Evolutionary conservation across 2,797 vertebrate species (phyloP).

Genomic region (Crenuchus spilurus): DNA sequence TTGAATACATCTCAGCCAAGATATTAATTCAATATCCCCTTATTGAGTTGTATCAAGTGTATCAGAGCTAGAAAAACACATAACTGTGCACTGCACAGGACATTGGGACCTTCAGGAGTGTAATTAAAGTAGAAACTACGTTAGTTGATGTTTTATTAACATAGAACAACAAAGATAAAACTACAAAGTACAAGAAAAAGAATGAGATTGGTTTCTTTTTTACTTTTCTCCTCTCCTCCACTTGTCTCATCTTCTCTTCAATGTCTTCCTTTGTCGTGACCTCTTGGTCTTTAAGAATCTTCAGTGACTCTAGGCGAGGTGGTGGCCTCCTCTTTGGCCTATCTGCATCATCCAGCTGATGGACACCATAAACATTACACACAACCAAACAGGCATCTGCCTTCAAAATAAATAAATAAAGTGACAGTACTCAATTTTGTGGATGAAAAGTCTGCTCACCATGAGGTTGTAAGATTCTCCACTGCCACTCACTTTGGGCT

Average conservation of each 20-base stretch:
- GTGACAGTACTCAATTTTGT: not conserved
- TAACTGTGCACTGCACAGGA: not conserved
- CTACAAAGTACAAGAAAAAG: not conserved
- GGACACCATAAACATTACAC: constrained; percentile 36
- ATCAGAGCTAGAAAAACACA: not conserved
- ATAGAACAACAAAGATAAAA: too few species aligned
- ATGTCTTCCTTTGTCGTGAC: constrained; percentile 71
- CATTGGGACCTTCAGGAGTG: not conserved
- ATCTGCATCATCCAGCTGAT: constrained; percentile 70
- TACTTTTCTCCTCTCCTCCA: constrained; percentile 73
- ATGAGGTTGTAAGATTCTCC: constrained; percentile 77
- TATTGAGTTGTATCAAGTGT: not conserved
- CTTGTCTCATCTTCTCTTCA: constrained; percentile 78
- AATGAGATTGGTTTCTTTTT: not conserved
- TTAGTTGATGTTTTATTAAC: not conserved
- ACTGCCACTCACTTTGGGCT: constrained; percentile 60
- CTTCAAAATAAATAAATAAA: not conserved
- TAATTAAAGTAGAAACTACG: not conserved
- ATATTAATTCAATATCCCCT: not conserved
- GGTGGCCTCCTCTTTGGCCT: constrained; percentile 72
- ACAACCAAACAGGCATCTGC: not conserved
- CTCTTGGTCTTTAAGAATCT: constrained; percentile 63
- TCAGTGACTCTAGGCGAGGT: constrained; percentile 82
- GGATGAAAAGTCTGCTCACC: constrained; percentile 67
- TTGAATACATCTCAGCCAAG: not conserved